A percentile compares a stretch with the other conserved stretches of the same genome.
These are phyloP conservation scores for Lasioglossum figueresi DNA, from an alignment of 2,888 invertebrate species.

Conservation along the genomic window DNA sequence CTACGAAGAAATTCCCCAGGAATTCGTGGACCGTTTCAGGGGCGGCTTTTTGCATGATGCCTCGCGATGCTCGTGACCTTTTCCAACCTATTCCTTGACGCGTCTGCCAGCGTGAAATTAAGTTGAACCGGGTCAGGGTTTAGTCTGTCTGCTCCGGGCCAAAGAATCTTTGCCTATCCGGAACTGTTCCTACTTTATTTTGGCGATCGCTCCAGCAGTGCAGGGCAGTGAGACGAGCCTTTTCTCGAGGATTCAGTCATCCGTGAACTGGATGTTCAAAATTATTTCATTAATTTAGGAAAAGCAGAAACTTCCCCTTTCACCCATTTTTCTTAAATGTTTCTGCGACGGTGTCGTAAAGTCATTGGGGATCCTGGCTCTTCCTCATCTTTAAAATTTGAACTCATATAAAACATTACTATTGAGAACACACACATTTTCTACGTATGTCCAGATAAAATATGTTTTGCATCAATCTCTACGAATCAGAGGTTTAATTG, in stretches of 20 bases:
- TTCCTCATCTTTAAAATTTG: neutral
- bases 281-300: neutral
- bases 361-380: neutral
- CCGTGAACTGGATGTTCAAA: neutral
- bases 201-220: neutral
- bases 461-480: neutral
- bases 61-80: conserved; percentile 72
- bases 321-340: neutral
- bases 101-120: conserved; percentile 60
- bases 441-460: neutral
- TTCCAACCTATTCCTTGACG: conserved; percentile 69
- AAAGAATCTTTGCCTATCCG: neutral
- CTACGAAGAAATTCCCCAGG: conserved; percentile 74
- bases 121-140: conserved; percentile 66
- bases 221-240: neutral
- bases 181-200: neutral
- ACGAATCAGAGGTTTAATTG: no score
- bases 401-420: neutral
- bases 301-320: neutral
- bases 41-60: conserved; percentile 80
- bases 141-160: conserved; percentile 37
- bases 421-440: neutral
- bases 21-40: conserved; percentile 78
- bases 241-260: neutral
- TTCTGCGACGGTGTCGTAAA: neutral